Base-by-base conservation (phyloP, 2,797 vertebrate species). In the Dromococcyx pavoninus region DNA sequence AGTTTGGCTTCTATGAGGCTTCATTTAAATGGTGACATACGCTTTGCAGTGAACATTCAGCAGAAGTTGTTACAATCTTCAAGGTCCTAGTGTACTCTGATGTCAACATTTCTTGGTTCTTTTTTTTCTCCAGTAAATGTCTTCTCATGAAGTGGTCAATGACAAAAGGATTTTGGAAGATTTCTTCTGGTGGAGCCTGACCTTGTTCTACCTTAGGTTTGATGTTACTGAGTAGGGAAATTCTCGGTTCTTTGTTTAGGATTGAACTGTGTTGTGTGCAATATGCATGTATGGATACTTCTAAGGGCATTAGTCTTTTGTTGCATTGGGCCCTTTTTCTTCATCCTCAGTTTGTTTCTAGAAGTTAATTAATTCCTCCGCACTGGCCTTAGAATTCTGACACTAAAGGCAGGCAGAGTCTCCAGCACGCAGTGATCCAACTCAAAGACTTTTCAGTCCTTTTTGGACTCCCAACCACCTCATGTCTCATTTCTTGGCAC, bases 1-100 rank as follows among this genome's bases (percentile, higher is more conserved):
- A 89, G 65, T 94, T 94, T 77, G 77, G 33, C 32, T 92, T 95
- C 66, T 95, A 86, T 89, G 82, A 83, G 69, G 53, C 39, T 91
- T 74, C 46, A 70, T 94, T 92, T 77, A 74, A 78, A 86, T 24
- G 56, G 60, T 83, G 43, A 83, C 91, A 65, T 71, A 70, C 86
- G 76, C 64, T 73, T 33, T 76, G 46, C n/a, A 51, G 51, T 44
- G 85, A 88, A 53, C 33, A 86, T 17, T 30, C 24, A 60, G 22
- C 15, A 35, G 56, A 91, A 87, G 30, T 21, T 64, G 27, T 60
- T 73, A 46, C 5, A 30, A 37, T 56, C 43, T 37, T 86, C 62
- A 60, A 23, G 8, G 1, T 76, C 17, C 6, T 35, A 18, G 25
- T 32, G 12, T 33, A 85, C 21, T 70, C 35, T 62, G 9, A 51